These are phyloP conservation scores for Aurelia coerulea DNA, from an alignment of 30 jellyfish, hydroid and myxozoan species.

Conservation along the genomic window DNA sequence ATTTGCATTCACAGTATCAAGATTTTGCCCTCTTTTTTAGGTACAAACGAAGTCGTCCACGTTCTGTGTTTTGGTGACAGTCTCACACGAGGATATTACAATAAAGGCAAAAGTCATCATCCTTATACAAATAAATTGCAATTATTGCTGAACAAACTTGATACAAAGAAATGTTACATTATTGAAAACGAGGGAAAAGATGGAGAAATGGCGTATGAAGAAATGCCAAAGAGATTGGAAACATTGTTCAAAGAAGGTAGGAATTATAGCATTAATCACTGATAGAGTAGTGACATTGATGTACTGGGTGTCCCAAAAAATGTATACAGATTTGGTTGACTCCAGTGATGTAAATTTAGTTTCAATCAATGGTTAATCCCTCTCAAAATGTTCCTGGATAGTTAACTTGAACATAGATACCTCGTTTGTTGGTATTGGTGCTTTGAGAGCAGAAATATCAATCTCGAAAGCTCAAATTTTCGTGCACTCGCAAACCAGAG, in stretches of 20 bases:
- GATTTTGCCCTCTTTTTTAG: not conserved
- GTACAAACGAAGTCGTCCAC: constrained; percentile 85
- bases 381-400: too few relatives aligned
- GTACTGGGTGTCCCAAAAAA: too few relatives aligned
- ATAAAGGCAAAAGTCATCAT: constrained; percentile 95
- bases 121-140: constrained; percentile 92
- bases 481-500: too few relatives aligned
- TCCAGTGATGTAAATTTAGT: too few relatives aligned
- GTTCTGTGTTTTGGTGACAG: constrained; percentile 95
- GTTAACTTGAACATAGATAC: too few relatives aligned
- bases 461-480: too few relatives aligned
- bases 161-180: constrained; percentile 85
- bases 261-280: not conserved
- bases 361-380: too few relatives aligned
- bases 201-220: constrained; percentile 95
- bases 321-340: too few relatives aligned
- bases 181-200: constrained; percentile 93
- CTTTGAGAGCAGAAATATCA: too few relatives aligned
- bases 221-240: constrained; percentile 91
- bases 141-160: constrained; percentile 75
- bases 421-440: too few relatives aligned
- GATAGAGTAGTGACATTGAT: not conserved
- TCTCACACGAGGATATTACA: constrained; percentile 96
- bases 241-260: constrained; percentile 48
- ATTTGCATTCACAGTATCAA: too few relatives aligned